Conservation (phyloP, 2,888 invertebrate genomes). For the Choristoneura rosaceana region DNA sequence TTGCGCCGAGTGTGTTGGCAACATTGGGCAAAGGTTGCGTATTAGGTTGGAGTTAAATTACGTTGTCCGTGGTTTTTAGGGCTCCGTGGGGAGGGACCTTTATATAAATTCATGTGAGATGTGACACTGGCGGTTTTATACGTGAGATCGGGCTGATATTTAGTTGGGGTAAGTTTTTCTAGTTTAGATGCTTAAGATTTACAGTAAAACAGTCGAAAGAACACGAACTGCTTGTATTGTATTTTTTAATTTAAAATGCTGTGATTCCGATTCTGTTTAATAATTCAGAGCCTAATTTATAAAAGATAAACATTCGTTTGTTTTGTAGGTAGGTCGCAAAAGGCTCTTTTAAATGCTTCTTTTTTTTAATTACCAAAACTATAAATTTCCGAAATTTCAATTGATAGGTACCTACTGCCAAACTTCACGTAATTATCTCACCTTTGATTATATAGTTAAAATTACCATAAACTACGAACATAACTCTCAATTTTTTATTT, state of each 20-base stretch:
- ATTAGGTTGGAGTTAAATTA: conserved; percentile 58
- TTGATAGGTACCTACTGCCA: no score
- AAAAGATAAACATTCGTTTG: no score
- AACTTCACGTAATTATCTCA: no score
- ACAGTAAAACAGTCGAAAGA: no score
- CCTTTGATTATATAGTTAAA: not conserved
- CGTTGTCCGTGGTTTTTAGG: conserved; percentile 55
- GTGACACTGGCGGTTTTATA: conserved; percentile 35
- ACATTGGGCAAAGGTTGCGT: conserved; percentile 43
- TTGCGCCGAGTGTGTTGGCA: conserved; percentile 60
- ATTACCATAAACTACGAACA: not conserved
- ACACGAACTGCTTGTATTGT: no score
- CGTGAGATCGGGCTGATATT: conserved; percentile 23
- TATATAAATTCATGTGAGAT: conserved; percentile 47
- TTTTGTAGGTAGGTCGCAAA: no score
- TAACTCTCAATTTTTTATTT: not conserved
- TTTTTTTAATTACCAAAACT: no score
- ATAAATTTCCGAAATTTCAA: no score
- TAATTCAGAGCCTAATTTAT: no score
- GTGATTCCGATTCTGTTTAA: no score
- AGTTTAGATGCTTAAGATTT: not conserved
- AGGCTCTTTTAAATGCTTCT: no score
- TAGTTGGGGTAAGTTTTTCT: conserved; percentile 17
- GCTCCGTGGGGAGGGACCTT: conserved; percentile 47
- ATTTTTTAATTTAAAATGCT: no score